Conservation (phyloP, 2,888 invertebrate genomes). For the Macaria notata region DNA sequence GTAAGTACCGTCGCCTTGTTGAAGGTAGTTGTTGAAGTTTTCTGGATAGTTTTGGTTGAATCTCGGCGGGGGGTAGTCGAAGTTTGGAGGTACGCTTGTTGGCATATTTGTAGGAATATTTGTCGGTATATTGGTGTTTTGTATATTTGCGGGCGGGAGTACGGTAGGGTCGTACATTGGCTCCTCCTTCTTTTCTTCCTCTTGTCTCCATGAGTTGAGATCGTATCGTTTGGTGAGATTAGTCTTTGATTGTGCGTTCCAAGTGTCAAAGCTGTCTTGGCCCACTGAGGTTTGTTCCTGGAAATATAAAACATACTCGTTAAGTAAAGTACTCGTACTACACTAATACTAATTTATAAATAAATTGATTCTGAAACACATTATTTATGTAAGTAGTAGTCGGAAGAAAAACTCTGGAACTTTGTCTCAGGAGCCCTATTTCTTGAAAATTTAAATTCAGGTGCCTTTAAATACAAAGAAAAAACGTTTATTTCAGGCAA, state of each 20-base stretch:
- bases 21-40: conserved; percentile 58
- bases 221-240: conserved; percentile 66
- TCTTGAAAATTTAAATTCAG: too few relatives aligned
- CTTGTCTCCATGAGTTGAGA: conserved; percentile 70
- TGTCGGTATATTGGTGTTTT: too few relatives aligned
- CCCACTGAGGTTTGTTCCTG: conserved; percentile 49
- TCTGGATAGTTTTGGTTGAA: conserved; percentile 52
- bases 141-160: conserved; percentile 40
- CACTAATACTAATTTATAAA: too few relatives aligned
- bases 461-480: too few relatives aligned
- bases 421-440: too few relatives aligned
- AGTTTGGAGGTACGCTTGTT: conserved; percentile 45
- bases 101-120: conserved; percentile 21
- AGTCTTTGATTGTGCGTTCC: conserved; percentile 54
- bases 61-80: conserved; percentile 62
- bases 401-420: too few relatives aligned
- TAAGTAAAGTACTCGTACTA: too few relatives aligned
- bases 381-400: too few relatives aligned
- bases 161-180: conserved; percentile 62
- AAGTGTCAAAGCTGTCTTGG: conserved; percentile 63
- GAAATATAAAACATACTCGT: too few relatives aligned
- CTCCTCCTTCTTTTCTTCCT: conserved; percentile 62
- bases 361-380: too few relatives aligned
- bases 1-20: conserved; percentile 70
- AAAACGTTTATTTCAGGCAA: too few relatives aligned